Evolutionary conservation across 2,888 invertebrate species (phyloP), one percentile per base, ranked within the genome.

Genomic region (Agonopterix alstromeriana): DNA sequence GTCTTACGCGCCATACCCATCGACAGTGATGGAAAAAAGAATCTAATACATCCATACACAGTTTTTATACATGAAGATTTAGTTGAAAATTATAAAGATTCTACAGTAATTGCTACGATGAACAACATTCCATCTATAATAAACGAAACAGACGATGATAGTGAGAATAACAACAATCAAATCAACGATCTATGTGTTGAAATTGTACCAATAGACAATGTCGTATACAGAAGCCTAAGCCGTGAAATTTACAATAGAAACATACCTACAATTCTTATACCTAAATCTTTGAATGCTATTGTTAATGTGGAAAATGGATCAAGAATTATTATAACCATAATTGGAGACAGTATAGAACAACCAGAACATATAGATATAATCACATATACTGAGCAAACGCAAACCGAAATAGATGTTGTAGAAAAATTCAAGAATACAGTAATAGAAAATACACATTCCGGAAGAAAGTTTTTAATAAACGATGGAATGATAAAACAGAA

Each of bases 301-400:
- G 79, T 93, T 43, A 85, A 85, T 55, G 63, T 92, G 51, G 85
- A 89, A 41, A 79, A 88, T 52, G 93, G 93, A 8, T 79, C 82
- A 44, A 91, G 90, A 76, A 77, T 92, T 4, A 75, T 88, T 38
- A 70, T 93, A 17, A 87, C 86, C 40, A 66, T 82, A 45, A 69
- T 87, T 4, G 77, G 80, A 1, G 71, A 73, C 46, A 63, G 60
- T n/a, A 63, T 81, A 2, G 73, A 76, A 2, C 74, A 80, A 53
- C 82, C 84, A 0, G 78, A 82, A 41, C 83, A 90, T 14, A 81
- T 90, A 55, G 90, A 91, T 65, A 75, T 93, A 44, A 65, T 84
- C 4, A 83, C 88, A 50, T 87, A 84, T 61, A 70, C 81, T 0
- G 82, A 80, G 35, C 68, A 73, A 56, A 54, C 57, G 2, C 78